These are phyloP conservation scores for Himalopsyche tibetana DNA, from an alignment of 2,888 invertebrate species.

Conservation along the genomic window DNA sequence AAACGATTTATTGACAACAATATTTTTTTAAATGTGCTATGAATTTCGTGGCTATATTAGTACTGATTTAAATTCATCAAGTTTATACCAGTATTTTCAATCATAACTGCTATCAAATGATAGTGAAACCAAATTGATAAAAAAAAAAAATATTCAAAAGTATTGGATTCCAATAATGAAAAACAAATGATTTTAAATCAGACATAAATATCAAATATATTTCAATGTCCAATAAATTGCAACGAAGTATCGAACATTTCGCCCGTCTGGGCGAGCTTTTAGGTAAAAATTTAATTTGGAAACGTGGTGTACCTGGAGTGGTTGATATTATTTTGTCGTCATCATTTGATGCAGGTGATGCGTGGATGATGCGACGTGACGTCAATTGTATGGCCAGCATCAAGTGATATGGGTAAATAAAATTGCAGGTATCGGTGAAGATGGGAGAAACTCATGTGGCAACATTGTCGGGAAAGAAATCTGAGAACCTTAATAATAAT, in stretches of 20 bases:
- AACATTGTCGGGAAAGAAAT: background rate
- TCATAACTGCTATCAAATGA: no score
- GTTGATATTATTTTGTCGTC: constrained; percentile 43
- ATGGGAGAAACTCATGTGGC: background rate
- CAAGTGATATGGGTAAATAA: constrained; percentile 5
- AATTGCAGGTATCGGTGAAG: background rate
- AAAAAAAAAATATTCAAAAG: no score
- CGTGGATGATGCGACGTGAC: constrained; percentile 65
- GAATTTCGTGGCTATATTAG: no score
- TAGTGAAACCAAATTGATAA: no score
- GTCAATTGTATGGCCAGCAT: constrained; percentile 55
- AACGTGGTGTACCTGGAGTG: constrained; percentile 28
- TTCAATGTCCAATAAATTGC: background rate
- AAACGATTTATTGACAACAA: no score
- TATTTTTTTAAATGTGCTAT: no score
- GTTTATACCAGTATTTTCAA: no score
- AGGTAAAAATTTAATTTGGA: constrained; percentile 26
- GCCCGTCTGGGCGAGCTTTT: background rate
- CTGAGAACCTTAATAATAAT: background rate
- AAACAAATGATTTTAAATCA: no score
- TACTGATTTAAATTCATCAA: no score
- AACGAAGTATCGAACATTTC: background rate
- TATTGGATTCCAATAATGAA: no score
- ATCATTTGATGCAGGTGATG: constrained; percentile 55
- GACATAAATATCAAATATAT: no score